Percentiles rank a stretch among this genome's conserved stretches.
phyloP scores from a whole-genome alignment of 2,797 vertebrate genomes.

The Cetoscarus ocellatus region DNA sequence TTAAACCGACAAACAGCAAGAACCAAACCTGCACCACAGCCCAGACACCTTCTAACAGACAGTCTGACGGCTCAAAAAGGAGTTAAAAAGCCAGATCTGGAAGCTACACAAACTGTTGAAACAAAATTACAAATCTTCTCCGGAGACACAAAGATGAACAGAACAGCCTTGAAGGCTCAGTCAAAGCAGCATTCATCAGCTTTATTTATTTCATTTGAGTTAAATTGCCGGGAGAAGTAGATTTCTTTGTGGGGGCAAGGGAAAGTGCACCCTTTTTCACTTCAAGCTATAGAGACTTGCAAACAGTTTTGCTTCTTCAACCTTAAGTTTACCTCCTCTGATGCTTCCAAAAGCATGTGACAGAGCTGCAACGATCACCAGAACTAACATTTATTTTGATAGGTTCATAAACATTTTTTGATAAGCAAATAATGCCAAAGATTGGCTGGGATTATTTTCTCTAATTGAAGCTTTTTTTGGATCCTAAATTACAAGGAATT shows the following conservation, averaged over 20 bases:
- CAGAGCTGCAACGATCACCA: neutral
- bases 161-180: neutral
- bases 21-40: conserved; percentile 10
- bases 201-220: neutral
- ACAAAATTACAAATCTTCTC: neutral
- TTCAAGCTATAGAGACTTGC: neutral
- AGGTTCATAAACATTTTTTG: neutral
- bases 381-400: neutral
- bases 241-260: neutral
- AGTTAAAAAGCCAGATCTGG: conserved; percentile 15
- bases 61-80: conserved; percentile 13
- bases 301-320: neutral
- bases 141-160: neutral
- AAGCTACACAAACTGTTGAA: conserved; percentile 1
- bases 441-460: neutral
- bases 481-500: neutral
- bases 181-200: conserved; percentile 7
- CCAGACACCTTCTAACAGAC: neutral
- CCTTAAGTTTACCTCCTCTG: neutral
- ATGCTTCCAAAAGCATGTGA: neutral
- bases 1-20: conserved; percentile 13
- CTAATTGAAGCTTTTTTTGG: neutral
- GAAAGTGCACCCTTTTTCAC: neutral
- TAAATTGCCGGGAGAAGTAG: neutral
- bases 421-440: conserved; percentile 3